Conservation (phyloP, 2,113 vertebrate species). For the Sorex fumeus region DNA sequence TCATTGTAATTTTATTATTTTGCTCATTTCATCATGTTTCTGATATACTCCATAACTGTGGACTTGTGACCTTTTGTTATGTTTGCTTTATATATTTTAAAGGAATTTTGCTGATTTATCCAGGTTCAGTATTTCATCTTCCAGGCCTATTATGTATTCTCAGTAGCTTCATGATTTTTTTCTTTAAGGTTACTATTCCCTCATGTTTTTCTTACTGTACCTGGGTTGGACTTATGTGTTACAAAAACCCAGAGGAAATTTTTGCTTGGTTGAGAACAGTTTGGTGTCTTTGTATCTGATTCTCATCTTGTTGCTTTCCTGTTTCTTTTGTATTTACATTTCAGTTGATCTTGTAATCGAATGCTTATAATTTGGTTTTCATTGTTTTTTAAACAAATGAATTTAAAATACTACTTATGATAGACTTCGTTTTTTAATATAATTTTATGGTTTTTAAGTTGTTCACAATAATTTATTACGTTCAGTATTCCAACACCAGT, state of each 20-base stretch:
- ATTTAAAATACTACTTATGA: too few relatives aligned
- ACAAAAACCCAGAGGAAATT: too few relatives aligned
- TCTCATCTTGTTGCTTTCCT: background rate
- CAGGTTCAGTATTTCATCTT: background rate
- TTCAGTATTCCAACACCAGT: slow-evolving; percentile 3
- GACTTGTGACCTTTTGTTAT: background rate
- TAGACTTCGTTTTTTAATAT: background rate
- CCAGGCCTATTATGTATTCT: background rate
- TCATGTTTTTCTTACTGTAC: background rate
- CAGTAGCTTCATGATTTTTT: background rate
- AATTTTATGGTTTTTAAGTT: background rate
- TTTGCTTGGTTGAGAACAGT: background rate
- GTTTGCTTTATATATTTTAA: slow-evolving; percentile 11
- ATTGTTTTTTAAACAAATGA: background rate
- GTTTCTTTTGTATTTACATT: slow-evolving; percentile 17
- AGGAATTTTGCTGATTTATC: background rate
- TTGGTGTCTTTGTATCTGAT: slow-evolving; percentile 10
- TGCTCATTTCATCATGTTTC: background rate
- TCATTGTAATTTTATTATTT: background rate
- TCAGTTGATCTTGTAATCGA: slow-evolving; percentile 12
- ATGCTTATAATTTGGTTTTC: slow-evolving; percentile 18
- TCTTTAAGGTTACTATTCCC: background rate
- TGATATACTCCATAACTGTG: background rate
- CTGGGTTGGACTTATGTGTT: background rate
- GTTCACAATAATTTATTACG: background rate